These are phyloP conservation scores for Adrianichthys oophorus DNA, from an alignment of 2,797 vertebrate genomes.

Conservation along the genomic window DNA sequence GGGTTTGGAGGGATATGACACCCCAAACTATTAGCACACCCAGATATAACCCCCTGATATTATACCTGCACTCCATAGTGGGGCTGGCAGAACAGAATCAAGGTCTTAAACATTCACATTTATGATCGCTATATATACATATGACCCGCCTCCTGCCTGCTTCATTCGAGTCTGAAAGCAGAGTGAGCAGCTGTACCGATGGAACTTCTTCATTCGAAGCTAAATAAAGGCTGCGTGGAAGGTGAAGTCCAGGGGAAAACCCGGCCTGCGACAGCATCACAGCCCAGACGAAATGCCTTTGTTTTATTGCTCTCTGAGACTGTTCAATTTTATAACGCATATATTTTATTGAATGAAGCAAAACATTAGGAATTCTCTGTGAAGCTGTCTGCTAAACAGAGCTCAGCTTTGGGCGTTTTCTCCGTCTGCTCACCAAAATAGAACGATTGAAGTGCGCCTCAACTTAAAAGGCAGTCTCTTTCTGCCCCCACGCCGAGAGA, in stretches of 20 bases:
- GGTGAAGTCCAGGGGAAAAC: constrained; percentile 69
- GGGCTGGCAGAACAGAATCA: no score
- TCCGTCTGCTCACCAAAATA: constrained; percentile 22
- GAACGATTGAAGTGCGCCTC: constrained; percentile 46
- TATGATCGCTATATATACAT: constrained; percentile 32
- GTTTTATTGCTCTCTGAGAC: constrained; percentile 49
- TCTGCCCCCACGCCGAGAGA: constrained; percentile 25
- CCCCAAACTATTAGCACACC: no score
- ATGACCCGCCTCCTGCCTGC: constrained; percentile 36
- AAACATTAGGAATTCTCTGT: constrained; percentile 64
- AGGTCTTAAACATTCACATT: no score
- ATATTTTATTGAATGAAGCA: constrained; percentile 68
- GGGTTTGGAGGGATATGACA: no score
- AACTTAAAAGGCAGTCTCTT: constrained; percentile 27
- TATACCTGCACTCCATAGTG: no score
- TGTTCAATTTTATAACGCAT: constrained; percentile 57
- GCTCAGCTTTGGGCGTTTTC: constrained; percentile 34
- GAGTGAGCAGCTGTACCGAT: constrained; percentile 29
- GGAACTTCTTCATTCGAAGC: constrained; percentile 20
- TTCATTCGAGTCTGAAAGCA: constrained; percentile 33
- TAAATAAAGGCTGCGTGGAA: constrained; percentile 59
- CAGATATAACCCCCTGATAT: no score
- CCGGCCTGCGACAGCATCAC: constrained; percentile 60
- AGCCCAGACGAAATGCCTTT: constrained; percentile 52
- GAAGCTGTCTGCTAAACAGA: constrained; percentile 51